Base-by-base conservation (phyloP, 1,140 invertebrate species). In the Hypothenemus hampei region DNA sequence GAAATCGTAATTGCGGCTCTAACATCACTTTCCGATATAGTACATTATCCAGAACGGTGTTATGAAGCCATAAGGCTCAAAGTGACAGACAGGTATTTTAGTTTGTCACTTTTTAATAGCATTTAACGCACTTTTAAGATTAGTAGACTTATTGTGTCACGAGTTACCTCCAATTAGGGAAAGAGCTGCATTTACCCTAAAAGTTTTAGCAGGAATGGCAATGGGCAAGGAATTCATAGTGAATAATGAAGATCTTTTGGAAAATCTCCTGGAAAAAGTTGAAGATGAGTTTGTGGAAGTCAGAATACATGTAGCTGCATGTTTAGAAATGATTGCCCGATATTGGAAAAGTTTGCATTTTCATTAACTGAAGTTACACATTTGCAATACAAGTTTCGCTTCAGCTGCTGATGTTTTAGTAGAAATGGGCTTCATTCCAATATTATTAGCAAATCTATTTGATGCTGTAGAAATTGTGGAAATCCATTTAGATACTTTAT, bases 21-120 rank as follows among this genome's bases (percentile, higher is more conserved):
- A 7, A 59, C 51, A 11, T 66, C 41, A 13, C 61, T 70, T 31
- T 53, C 54, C 15, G 67, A 70, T 48, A 49, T 70, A 35, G 36
- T 67, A 7, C 62, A 66, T 37, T 61, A 70, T 58, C 65, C 69
- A 0, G 66, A 69, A 60, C 58, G 54, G 41, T 62, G 50, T 22
- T 69, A 60, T 48, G 63, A 69, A 64, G 67, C 66, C 18, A 57
- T 70, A 19, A 31, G 49, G 19, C 43, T 70, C 3, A 35, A 45
- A 54, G 57, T 69, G 10, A 57, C 62, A 5, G 62, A 64, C 33
- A 67, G 61, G 58, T 67, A 6, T n/a, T n/a, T n/a, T n/a, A n/a
- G n/a, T n/a, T n/a, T n/a, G n/a, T 10, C 6, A 43, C 15, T 1
- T 18, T 18, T 47, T 26, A n/a, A 39, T n/a, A 13, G 8, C 11